Percentiles rank a stretch among this genome's conserved stretches.
Evolutionary conservation across 2,888 invertebrate genomes (phyloP).

Genomic region (Penaeus monodon): DNA sequence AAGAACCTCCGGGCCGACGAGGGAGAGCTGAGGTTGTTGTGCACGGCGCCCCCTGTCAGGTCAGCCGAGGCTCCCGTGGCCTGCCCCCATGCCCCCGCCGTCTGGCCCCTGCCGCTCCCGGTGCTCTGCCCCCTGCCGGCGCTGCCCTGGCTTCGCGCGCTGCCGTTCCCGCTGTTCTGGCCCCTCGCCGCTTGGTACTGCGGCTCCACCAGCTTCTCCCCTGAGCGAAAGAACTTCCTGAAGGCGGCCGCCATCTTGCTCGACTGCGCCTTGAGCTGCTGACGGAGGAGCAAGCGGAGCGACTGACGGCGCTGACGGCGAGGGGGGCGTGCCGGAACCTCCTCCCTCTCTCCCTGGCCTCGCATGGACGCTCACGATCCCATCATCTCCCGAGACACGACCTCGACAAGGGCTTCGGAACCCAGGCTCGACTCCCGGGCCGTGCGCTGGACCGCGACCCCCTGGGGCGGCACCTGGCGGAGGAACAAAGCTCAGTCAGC

Average conservation of each 20-base stretch:
- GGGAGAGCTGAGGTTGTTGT: conserved; percentile 6
- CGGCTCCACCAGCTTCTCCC: conserved; percentile 6
- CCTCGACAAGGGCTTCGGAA: too few species aligned
- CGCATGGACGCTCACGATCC: too few species aligned
- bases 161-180: not conserved
- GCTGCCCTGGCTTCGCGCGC: not conserved
- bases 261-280: not conserved
- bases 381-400: too few species aligned
- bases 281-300: conserved; percentile 7
- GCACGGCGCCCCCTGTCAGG: not conserved
- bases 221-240: conserved; percentile 19
- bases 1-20: conserved; percentile 22
- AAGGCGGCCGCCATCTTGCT: conserved; percentile 36
- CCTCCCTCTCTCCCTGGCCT: too few species aligned
- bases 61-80: not conserved
- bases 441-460: too few species aligned
- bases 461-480: too few species aligned
- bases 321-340: not conserved
- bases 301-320: conserved; percentile 16
- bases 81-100: conserved; percentile 8
- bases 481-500: too few species aligned
- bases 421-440: too few species aligned
- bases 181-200: not conserved
- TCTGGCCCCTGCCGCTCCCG: not conserved
- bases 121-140: not conserved